A percentile compares a stretch with the other conserved stretches of the same genome.
phyloP scores from a whole-genome alignment of 2,113 vertebrate species.

The Neogobius melanostomus region DNA sequence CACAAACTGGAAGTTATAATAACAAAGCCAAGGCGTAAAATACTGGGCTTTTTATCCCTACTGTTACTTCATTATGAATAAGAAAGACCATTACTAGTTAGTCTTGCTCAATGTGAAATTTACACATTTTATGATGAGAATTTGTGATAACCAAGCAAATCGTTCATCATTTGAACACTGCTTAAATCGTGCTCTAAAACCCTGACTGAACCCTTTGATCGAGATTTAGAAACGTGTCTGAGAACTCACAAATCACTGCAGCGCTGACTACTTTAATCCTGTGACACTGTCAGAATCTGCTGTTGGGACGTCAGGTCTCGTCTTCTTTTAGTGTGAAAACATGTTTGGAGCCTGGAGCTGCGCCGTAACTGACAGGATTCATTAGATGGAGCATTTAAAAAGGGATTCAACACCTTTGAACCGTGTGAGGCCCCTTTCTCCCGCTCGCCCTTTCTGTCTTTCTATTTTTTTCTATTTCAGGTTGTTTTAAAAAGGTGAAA shows the following conservation, averaged over 20 bases:
- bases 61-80: too few species aligned
- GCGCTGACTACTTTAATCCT: not conserved
- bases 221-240: not conserved
- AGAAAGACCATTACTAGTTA: too few species aligned
- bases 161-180: too few species aligned
- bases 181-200: not conserved
- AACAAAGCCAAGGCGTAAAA: too few species aligned
- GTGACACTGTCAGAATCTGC: not conserved
- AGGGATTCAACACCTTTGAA: not conserved
- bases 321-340: not conserved
- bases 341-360: conserved; percentile 1
- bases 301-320: not conserved
- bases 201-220: not conserved
- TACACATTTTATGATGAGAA: too few species aligned
- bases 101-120: too few species aligned
- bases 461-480: too few species aligned
- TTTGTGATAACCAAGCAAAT: too few species aligned
- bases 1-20: too few species aligned
- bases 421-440: not conserved
- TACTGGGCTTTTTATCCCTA: too few species aligned
- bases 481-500: too few species aligned
- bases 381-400: not conserved
- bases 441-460: too few species aligned
- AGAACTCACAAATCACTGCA: not conserved
- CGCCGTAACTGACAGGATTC: conserved; percentile 5